Evolutionary conservation across 1,140 invertebrate genomes (phyloP), one percentile per base, ranked within the genome.

Genomic region (Meloidogyne chitwoodi): DNA sequence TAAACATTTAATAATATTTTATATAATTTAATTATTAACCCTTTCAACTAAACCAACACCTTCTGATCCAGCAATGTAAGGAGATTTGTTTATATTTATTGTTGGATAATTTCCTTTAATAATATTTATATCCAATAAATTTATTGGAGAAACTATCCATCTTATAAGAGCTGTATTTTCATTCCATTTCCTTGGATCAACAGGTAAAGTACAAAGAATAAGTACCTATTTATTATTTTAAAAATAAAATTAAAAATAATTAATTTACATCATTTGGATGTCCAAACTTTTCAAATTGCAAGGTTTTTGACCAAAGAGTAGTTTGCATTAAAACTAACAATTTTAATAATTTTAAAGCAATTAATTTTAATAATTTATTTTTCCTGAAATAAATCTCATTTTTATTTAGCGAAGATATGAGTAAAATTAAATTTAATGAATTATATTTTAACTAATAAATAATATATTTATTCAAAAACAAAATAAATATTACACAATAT

Each of bases 91-190:
- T 19, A 24, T 48, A 4, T 56, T 56, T 56, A 27, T 41, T 24
- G 19, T n/a, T 56, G 19, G 2, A 56, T 72, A 72, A 26, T 48
- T 72, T 48, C 69, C 69, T 62, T 72, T 62, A 41, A 72, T 56
- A 24, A 72, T 44, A n/a, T 41, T 41, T 62, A 72, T 19, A 56
- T 72, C 69, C 16, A 72, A 12, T 26, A 62, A 62, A 31, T 72
- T 72, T n/a, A 72, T 62, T 62, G 69, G 69, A 22, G 69, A 72
- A 56, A 44, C 69, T 48, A 72, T 31, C 69, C 69, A 72, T 34
- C 34, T 48, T n/a, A 72, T 62, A 10, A 72, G n/a, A 24, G 62
- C 69, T 61, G 69, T n/a, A 24, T 34, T 41, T 26, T 34, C 31
- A 31, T 34, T 62, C 69, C 34, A 72, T 62, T 24, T 31, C 24